Evolutionary conservation across 1,140 invertebrate species (phyloP), one percentile per base, ranked within the genome.

Genomic region (Octopus sinensis): DNA sequence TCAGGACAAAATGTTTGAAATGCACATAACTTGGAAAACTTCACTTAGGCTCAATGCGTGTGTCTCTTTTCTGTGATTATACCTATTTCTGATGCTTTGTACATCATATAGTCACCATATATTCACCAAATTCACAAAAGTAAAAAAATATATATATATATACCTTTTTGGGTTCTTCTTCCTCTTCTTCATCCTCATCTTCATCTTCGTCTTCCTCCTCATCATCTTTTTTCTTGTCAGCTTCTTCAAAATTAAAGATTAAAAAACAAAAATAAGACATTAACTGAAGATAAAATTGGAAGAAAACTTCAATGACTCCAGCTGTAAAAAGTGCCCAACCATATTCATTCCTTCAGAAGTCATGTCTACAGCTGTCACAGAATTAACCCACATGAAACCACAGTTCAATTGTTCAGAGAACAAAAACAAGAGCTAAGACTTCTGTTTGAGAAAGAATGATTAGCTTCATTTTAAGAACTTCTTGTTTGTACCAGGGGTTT

Each of bases 121-220:
- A 62, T 62, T 62, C 30, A 73, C 6, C 17, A 73, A 13, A 1
- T 73, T 9, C 30, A 73, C 68, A 73, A 23, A 53, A 53, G 13
- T 43, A 12, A 53, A 12, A n/a, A 73, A 73, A 43, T n/a, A 43
- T 0, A 43, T 0, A 1, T 43, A 23, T 23, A 23, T 23, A 23
- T 43, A 43, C 30, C 30, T 43, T 43, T 68, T 68, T 77, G 43
- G 23, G 7, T 77, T 81, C 79, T 43, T 71, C 80, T 17, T 85
- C 83, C 43, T 82, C 71, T 51, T 83, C 79, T 43, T 81, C 82
- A 0, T 86, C 85, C 10, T 86, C 85, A 9, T 86, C 84, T 53
- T 85, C 83, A 4, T 84, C 83, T 0, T 86, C 85, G 4, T 85
- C 85, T n/a, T 82, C 85, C 17, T 84, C 85, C 7, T 84, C 85